These are phyloP conservation scores for Monochamus alternatus DNA, from an alignment of 2,888 invertebrate species.

Conservation along the genomic window DNA sequence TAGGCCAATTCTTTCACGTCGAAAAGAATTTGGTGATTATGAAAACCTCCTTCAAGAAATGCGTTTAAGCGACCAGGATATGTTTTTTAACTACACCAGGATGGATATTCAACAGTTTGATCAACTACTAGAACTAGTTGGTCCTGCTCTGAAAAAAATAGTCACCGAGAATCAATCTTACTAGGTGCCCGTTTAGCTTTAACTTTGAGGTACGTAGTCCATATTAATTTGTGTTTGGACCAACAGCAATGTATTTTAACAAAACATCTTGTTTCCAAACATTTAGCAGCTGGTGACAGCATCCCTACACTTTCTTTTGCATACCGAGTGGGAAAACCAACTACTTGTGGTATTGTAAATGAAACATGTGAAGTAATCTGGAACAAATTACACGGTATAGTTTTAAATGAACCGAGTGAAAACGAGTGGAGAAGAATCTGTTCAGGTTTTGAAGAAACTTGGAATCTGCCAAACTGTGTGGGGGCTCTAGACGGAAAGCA, in stretches of 20 bases:
- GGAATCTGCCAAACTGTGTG: neutral
- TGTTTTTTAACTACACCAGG: slow-evolving; percentile 45
- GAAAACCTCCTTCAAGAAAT: too few relatives aligned
- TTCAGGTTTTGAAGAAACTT: neutral
- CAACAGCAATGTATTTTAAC: neutral
- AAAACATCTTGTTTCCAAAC: slow-evolving; percentile 16
- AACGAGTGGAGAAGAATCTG: neutral
- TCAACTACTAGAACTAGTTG: slow-evolving; percentile 35
- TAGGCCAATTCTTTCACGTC: slow-evolving; percentile 4
- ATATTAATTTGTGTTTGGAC: neutral
- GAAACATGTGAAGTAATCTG: slow-evolving; percentile 48
- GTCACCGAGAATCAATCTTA: slow-evolving; percentile 38
- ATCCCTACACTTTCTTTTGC: slow-evolving; percentile 40
- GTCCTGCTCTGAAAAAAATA: slow-evolving; percentile 29
- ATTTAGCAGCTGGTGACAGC: slow-evolving; percentile 9
- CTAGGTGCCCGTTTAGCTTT: slow-evolving; percentile 40
- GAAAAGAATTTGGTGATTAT: neutral
- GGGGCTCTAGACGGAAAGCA: slow-evolving; percentile 22
- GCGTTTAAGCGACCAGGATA: too few relatives aligned
- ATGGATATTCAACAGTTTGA: slow-evolving; percentile 44
- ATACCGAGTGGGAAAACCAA: slow-evolving; percentile 47
- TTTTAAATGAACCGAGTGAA: neutral
- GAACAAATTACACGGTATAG: slow-evolving; percentile 24
- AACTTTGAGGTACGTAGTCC: slow-evolving; percentile 44
- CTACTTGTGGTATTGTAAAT: slow-evolving; percentile 53